Evolutionary conservation across 2,888 invertebrate species (phyloP).

Genomic region (Sepiola atlantica): DNA sequence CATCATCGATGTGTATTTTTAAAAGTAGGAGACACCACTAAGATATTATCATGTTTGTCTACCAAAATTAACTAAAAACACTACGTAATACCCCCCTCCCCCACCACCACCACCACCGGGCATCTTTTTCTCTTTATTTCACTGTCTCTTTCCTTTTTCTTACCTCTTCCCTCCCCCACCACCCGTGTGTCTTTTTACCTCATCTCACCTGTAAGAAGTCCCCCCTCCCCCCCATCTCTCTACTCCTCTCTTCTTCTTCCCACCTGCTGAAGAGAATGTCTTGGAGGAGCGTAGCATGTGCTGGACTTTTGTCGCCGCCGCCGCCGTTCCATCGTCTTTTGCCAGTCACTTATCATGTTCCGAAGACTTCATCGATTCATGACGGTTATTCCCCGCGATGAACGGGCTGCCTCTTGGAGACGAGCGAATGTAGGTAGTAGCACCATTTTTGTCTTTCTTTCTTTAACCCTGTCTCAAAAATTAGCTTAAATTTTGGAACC

Average conservation of each 20-base stretch:
- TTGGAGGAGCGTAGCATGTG: slow-evolving; percentile 8
- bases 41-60: not conserved
- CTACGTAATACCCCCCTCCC: not conserved
- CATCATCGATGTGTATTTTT: slow-evolving; percentile 8
- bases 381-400: slow-evolving; percentile 12
- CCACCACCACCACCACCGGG: not conserved
- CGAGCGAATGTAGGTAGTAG: not conserved
- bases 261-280: slow-evolving; percentile 10
- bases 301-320: not conserved
- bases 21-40: slow-evolving; percentile 32
- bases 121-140: no score
- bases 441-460: not conserved
- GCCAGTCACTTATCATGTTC: not conserved
- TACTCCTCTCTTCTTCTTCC: not conserved
- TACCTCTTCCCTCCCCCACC: not conserved
- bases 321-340: not conserved
- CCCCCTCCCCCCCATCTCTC: not conserved
- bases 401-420: slow-evolving; percentile 8
- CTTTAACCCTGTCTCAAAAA: not conserved
- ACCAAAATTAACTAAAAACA: slow-evolving; percentile 19
- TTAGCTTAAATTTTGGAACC: not conserved
- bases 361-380: not conserved
- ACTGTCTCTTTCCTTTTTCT: not conserved
- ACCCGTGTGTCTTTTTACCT: not conserved
- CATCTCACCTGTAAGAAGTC: not conserved